These are phyloP conservation scores for Microhierax caerulescens DNA, from an alignment of 2,797 vertebrate genomes.

Conservation along the genomic window DNA sequence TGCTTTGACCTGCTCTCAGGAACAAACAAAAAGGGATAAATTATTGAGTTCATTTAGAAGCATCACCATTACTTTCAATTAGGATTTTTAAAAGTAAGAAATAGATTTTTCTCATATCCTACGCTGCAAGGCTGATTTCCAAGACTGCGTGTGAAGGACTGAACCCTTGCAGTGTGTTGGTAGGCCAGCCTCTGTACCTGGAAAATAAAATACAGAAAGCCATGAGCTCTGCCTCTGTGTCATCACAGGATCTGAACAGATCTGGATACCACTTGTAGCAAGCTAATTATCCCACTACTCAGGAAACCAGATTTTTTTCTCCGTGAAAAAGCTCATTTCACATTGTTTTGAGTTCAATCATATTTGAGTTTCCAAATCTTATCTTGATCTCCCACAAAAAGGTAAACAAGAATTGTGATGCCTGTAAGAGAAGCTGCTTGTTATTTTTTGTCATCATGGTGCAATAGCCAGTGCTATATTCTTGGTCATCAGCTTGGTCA, in stretches of 20 bases:
- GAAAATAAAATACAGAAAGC: neutral
- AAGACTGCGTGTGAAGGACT: neutral
- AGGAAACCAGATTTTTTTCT: neutral
- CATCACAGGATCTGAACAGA: neutral
- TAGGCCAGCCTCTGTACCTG: neutral
- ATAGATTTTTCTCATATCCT: neutral
- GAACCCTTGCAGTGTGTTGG: neutral
- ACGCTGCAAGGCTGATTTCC: neutral
- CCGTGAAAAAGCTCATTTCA: neutral
- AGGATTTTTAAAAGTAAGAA: neutral
- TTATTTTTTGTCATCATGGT: neutral
- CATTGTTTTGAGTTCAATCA: neutral
- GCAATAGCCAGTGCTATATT: neutral
- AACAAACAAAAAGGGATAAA: neutral
- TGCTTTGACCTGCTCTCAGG: neutral
- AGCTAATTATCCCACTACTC: neutral
- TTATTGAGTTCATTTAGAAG: neutral
- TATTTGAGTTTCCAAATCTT: neutral
- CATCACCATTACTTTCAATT: neutral
- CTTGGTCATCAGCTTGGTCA: neutral
- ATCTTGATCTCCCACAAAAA: neutral
- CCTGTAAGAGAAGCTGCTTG: neutral
- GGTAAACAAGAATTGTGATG: accelerated
- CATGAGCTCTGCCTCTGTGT: neutral
- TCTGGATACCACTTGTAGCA: neutral